Evolutionary conservation across 1,140 invertebrate genomes (phyloP).

Genomic region (Macrobrachium rosenbergii): DNA sequence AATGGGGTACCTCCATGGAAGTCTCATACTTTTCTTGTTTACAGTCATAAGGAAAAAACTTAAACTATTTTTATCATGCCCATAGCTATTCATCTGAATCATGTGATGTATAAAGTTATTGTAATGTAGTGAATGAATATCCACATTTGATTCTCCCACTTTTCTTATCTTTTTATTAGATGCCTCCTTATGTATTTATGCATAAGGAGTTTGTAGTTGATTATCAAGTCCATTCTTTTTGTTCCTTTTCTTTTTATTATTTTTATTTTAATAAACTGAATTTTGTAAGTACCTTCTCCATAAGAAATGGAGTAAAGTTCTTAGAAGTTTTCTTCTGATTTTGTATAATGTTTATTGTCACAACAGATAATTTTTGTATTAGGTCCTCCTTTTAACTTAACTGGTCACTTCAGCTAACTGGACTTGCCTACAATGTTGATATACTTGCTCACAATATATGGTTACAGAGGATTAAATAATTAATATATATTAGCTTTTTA

Average conservation of each 20-base stretch:
- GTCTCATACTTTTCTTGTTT: not conserved
- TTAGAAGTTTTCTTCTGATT: not conserved
- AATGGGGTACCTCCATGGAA: slow-evolving; percentile 20
- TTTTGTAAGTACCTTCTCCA: no score
- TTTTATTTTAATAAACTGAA: not conserved
- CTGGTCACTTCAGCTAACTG: slow-evolving; percentile 37
- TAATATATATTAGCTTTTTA: slow-evolving; percentile 48
- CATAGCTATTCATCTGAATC: slow-evolving; percentile 37
- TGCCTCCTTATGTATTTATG: not conserved
- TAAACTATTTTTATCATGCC: slow-evolving; percentile 36
- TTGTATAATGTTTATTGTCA: slow-evolving; percentile 16
- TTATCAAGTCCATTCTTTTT: slow-evolving; percentile 15
- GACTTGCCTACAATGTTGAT: slow-evolving; percentile 58
- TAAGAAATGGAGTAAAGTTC: no score
- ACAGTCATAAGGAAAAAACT: not conserved
- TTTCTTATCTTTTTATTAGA: no score
- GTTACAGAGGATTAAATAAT: slow-evolving; percentile 39
- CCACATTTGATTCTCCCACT: no score
- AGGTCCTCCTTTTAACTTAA: no score
- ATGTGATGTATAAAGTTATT: slow-evolving; percentile 40
- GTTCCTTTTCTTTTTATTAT: slow-evolving; percentile 24
- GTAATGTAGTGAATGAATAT: not conserved
- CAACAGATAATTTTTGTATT: not conserved
- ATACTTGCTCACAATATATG: slow-evolving; percentile 60
- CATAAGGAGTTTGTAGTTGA: not conserved